phyloP scores from a whole-genome alignment of 2,888 invertebrate genomes.

The Archips crataeganus region DNA sequence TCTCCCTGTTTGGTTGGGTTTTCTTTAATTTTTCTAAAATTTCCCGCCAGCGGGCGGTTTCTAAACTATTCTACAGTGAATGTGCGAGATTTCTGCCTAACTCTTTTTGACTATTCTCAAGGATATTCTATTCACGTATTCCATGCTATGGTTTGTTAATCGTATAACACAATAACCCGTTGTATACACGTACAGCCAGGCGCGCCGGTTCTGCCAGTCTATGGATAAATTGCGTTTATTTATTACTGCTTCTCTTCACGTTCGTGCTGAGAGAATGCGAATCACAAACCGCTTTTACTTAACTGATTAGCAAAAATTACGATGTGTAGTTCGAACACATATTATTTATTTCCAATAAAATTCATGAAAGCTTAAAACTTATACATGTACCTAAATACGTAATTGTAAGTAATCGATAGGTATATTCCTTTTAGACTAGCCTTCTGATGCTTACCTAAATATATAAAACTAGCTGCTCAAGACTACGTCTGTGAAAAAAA shows the following conservation, averaged over 20 bases:
- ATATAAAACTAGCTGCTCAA: too few species aligned
- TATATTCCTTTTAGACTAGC: too few species aligned
- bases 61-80: background rate
- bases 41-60: background rate
- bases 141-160: background rate
- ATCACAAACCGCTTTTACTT: background rate
- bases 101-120: background rate
- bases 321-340: too few species aligned
- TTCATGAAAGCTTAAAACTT: too few species aligned
- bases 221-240: background rate
- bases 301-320: background rate
- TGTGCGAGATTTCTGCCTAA: background rate
- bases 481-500: too few species aligned
- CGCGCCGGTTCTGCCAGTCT: background rate
- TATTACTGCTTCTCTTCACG: background rate
- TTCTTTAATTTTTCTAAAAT: background rate
- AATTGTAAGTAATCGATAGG: too few species aligned
- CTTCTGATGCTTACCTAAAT: too few species aligned
- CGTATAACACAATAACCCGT: background rate
- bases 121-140: background rate
- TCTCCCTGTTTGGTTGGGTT: too few species aligned
- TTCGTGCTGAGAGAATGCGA: background rate
- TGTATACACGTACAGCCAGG: background rate
- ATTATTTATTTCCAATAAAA: too few species aligned
- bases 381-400: too few species aligned